Percentiles rank a stretch among this genome's conserved stretches.
Evolutionary conservation across 1,140 invertebrate species (phyloP).

Genomic region (Temnothorax curvispinosus): DNA sequence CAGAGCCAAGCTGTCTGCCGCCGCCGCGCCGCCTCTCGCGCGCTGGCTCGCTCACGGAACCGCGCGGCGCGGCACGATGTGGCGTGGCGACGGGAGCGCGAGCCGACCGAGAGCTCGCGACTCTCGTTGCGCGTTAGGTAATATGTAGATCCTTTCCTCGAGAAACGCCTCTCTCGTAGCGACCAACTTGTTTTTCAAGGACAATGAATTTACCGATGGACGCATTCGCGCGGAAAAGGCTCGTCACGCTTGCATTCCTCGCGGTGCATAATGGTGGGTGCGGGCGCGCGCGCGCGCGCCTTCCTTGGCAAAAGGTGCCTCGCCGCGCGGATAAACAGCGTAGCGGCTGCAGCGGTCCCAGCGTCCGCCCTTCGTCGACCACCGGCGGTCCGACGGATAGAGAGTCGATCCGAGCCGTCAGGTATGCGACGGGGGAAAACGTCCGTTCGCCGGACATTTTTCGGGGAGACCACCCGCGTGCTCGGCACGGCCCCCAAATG

Average conservation of each 20-base stretch:
- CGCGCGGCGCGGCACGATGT: constrained; percentile 53
- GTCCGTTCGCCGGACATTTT: background rate
- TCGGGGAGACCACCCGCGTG: constrained; percentile 33
- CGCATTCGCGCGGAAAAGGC: constrained; percentile 61
- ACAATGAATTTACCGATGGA: constrained; percentile 63
- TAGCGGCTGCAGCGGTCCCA: background rate
- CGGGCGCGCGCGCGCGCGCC: constrained; percentile 7
- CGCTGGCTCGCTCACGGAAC: constrained; percentile 71
- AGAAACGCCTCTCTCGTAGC: constrained; percentile 23
- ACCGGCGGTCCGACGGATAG: background rate
- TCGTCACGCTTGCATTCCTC: constrained; percentile 57
- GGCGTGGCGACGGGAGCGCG: constrained; percentile 13
- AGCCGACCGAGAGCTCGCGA: background rate
- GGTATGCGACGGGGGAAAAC: constrained; percentile 17
- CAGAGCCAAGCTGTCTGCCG: constrained; percentile 85
- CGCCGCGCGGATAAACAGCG: constrained; percentile 1
- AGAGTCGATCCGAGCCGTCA: background rate
- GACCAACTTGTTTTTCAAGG: constrained; percentile 60
- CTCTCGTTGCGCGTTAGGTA: constrained; percentile 56
- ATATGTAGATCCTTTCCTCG: constrained; percentile 57
- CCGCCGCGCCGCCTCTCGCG: constrained; percentile 75
- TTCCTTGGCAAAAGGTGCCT: constrained; percentile 14
- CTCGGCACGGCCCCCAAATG: background rate
- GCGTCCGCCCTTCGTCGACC: background rate
- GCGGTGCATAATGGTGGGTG: constrained; percentile 32